Conservation (phyloP, 2,888 invertebrate species). For the Ophioninae sp. region DNA sequence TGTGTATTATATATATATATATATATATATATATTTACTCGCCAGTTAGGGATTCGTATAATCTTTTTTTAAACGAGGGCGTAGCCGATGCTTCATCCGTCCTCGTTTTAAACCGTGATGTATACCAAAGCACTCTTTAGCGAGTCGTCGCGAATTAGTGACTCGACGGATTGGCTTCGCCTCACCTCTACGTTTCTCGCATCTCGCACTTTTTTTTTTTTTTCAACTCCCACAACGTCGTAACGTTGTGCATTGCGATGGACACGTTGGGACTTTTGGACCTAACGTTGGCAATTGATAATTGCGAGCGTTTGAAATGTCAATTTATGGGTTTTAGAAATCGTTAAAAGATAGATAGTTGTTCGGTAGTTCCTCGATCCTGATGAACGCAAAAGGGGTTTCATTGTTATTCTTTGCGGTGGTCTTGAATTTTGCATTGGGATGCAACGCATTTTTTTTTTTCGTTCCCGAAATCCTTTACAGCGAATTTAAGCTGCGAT, state of each 20-base stretch:
- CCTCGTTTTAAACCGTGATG: slow-evolving; percentile 49
- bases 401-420: background rate
- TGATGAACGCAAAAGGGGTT: background rate
- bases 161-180: slow-evolving; percentile 38
- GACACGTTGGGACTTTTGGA: background rate
- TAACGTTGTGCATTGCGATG: background rate
- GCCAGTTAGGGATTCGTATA: slow-evolving; percentile 25
- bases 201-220: slow-evolving; percentile 1
- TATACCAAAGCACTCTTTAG: slow-evolving; percentile 53
- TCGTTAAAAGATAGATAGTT: background rate
- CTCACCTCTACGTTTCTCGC: background rate
- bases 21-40: slow-evolving; percentile 15
- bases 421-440: background rate
- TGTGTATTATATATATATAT: slow-evolving; percentile 9
- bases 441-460: no score
- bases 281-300: background rate
- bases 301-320: background rate
- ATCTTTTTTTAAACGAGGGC: slow-evolving; percentile 57
- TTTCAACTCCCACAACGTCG: background rate
- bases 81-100: slow-evolving; percentile 52
- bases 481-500: no score
- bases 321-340: background rate
- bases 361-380: background rate
- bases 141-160: slow-evolving; percentile 56
- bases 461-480: no score